Evolutionary conservation across 2,113 vertebrate species (phyloP), one percentile per base, ranked within the genome.

Genomic region (Phaethon lepturus): DNA sequence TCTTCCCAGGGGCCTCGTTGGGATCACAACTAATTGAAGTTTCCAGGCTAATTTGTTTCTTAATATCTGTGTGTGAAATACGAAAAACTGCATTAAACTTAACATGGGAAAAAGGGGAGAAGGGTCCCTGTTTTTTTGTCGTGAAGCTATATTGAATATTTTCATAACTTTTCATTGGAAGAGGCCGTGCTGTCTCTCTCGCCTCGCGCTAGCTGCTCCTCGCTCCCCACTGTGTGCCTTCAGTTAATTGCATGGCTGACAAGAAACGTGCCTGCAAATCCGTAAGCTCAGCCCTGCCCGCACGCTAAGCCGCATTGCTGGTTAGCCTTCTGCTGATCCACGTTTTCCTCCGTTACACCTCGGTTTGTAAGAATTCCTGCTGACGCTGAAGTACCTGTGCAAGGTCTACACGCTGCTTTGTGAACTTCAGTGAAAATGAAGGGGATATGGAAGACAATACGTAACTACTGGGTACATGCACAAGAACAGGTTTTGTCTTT

Each of bases 41-140:
- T 63, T 72, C 67, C 68, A 77, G 68, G 78, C 35, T 97, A 63
- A 97, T 95, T 95, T 92, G 56, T 93, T 95, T 79, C 73, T 56
- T 92, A 78, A 45, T 60, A 87, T 72, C 91, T 80, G 71, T 67
- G 44, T 22, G 52, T 62, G 58, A 81, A 93, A 90, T 40, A n/a
- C 69, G 67, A 33, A 88, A 91, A 86, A 66, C 83, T 82, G 60
- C 53, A 47, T 88, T 69, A 71, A 47, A 88, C 63, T 87, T 83
- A 68, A 81, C 3, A 16, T 11, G 63, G 49, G 87, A 6, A 10
- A 45, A 49, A 33, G 83, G 82, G 72, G 52, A 79, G 66, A 52
- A 38, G 56, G 68, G 63, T 49, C 88, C 25, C 64, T 42, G 88
- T 49, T 25, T 52, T 45, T 26, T 11, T 35, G 28, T 20, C 17